A percentile compares a stretch with the other conserved stretches of the same genome.
These are phyloP conservation scores for Synergus umbraculus DNA, from an alignment of 2,888 invertebrate genomes.

Conservation along the genomic window DNA sequence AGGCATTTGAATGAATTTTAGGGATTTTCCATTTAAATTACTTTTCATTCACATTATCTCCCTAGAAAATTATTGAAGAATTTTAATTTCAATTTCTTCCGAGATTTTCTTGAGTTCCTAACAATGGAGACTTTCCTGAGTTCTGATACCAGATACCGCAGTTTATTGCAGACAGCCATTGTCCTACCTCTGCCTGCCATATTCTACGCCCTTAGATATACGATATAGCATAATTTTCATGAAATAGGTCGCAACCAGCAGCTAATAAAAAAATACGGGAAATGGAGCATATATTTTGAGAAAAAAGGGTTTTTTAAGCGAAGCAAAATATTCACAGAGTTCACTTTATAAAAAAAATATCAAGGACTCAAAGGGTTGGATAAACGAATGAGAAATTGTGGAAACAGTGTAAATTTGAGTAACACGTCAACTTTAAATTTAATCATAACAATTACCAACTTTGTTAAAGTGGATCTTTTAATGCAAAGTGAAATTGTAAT, in stretches of 20 bases:
- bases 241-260: conserved; percentile 4
- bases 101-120: neutral
- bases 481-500: too few species aligned
- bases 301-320: too few species aligned
- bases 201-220: neutral
- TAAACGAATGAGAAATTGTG: too few species aligned
- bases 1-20: too few species aligned
- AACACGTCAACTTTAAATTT: too few species aligned
- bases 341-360: too few species aligned
- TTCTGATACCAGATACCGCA: conserved; percentile 37
- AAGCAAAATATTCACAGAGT: too few species aligned
- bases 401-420: too few species aligned
- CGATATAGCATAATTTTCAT: conserved; percentile 8
- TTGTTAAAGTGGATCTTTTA: too few species aligned
- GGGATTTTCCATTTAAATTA: neutral
- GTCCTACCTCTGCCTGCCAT: conserved; percentile 26
- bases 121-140: conserved; percentile 13
- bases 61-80: neutral
- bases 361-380: too few species aligned
- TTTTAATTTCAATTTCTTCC: neutral
- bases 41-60: neutral
- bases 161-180: conserved; percentile 46
- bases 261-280: neutral
- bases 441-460: too few species aligned
- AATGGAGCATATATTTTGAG: too few species aligned